phyloP scores from a whole-genome alignment of 1,140 invertebrate species.

The Cydia pomonella region DNA sequence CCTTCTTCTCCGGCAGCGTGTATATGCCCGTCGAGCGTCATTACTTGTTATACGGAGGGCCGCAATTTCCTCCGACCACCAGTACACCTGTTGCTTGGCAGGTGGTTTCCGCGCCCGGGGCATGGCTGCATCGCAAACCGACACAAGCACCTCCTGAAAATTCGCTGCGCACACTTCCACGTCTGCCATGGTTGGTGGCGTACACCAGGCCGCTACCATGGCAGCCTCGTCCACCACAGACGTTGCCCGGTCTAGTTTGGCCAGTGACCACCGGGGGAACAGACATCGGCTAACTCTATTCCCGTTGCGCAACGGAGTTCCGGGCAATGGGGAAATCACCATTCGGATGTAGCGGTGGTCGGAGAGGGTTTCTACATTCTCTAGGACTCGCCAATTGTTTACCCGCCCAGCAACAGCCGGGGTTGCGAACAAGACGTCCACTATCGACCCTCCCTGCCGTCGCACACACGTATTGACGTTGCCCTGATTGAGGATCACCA shows the following conservation, averaged over 20 bases:
- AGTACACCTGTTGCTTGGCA: not conserved
- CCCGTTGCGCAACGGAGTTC: too few relatives aligned
- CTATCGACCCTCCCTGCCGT: slow-evolving; percentile 40
- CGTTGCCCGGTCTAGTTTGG: not conserved
- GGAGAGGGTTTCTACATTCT: slow-evolving; percentile 40
- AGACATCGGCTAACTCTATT: too few relatives aligned
- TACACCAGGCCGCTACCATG: not conserved
- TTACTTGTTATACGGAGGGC: not conserved
- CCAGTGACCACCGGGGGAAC: not conserved
- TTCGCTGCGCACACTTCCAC: not conserved
- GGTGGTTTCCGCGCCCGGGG: not conserved
- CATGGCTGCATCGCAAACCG: slow-evolving; percentile 24
- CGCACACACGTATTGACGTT: slow-evolving; percentile 40
- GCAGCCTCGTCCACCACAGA: not conserved
- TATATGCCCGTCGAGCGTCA: not conserved
- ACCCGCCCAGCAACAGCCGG: slow-evolving; percentile 34
- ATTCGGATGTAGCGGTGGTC: slow-evolving; percentile 42
- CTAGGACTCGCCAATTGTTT: slow-evolving; percentile 36
- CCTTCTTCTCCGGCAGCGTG: not conserved
- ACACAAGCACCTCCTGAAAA: not conserved
- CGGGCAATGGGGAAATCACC: slow-evolving; percentile 36
- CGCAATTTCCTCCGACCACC: slow-evolving; percentile 28
- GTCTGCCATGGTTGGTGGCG: not conserved
- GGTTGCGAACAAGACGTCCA: slow-evolving; percentile 43
- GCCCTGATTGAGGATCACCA: slow-evolving; percentile 40